Evolutionary conservation across 2,113 vertebrate genomes (phyloP).

Genomic region (Guaruba guarouba): DNA sequence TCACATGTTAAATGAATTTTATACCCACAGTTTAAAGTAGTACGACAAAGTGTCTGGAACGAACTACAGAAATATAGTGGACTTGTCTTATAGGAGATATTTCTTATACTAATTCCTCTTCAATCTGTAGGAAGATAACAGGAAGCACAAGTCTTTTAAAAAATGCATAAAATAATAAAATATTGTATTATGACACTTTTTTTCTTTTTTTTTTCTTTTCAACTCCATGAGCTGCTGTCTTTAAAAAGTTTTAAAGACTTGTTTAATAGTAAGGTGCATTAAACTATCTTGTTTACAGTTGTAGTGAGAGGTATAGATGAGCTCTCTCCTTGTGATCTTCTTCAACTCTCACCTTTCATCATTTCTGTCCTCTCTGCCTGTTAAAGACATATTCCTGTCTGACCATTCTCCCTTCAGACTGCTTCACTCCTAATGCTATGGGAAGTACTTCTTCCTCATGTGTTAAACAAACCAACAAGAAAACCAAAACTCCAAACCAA

Average conservation of each 20-base stretch:
- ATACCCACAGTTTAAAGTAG: not conserved
- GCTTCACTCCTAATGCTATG: not conserved
- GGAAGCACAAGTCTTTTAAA: not conserved
- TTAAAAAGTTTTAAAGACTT: not conserved
- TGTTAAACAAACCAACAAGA: not conserved
- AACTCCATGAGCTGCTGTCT: not conserved
- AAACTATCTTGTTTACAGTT: not conserved
- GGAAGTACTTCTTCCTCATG: not conserved
- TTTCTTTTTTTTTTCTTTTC: not conserved
- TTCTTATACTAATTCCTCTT: not conserved
- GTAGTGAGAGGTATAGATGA: not conserved
- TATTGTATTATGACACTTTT: not conserved
- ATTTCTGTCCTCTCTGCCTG: not conserved
- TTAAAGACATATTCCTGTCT: not conserved
- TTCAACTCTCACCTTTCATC: not conserved
- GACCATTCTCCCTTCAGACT: not conserved
- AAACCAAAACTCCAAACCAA: not conserved
- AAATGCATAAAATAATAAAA: not conserved
- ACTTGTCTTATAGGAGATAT: not conserved
- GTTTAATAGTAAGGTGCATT: not conserved
- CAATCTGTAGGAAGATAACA: not conserved
- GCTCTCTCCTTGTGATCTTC: not conserved
- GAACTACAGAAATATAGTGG: not conserved
- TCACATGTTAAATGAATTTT: not conserved
- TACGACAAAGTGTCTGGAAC: not conserved